phyloP scores from a whole-genome alignment of 1,140 invertebrate species.

The Lepidurus packardi region DNA sequence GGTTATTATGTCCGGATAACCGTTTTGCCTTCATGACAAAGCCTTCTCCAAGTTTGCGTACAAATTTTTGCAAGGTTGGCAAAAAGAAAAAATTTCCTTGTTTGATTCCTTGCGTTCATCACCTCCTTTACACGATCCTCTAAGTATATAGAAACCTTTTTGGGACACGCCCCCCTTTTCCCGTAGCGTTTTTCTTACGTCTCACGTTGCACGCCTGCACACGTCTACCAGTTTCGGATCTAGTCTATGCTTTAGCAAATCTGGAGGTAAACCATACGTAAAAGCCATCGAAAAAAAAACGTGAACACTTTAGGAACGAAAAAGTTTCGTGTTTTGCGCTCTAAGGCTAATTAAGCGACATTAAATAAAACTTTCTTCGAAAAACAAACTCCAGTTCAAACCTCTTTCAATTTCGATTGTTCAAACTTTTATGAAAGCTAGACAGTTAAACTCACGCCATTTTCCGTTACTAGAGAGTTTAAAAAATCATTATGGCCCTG shows the following conservation, averaged over 20 bases:
- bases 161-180: background rate
- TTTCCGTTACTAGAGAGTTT: background rate
- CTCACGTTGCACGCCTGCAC: conserved; percentile 13
- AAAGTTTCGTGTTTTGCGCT: background rate
- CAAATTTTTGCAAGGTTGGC: conserved; percentile 21
- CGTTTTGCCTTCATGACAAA: conserved; percentile 21
- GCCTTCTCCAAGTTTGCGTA: conserved; percentile 21
- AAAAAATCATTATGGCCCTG: background rate
- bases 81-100: background rate
- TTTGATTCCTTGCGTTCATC: conserved; percentile 7
- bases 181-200: background rate
- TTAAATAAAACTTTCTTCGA: background rate
- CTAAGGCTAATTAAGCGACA: background rate
- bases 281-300: conserved; percentile 15
- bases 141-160: background rate
- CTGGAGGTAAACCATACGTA: conserved; percentile 15
- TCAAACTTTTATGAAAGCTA: too few species aligned
- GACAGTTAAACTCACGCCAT: too few species aligned
- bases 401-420: too few species aligned
- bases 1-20: conserved; percentile 19
- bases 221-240: conserved; percentile 18
- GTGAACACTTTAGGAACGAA: background rate
- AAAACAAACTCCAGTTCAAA: background rate
- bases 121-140: background rate
- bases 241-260: conserved; percentile 22